Conservation (phyloP, 1,140 invertebrate species). For the Drosophila bocqueti region DNA sequence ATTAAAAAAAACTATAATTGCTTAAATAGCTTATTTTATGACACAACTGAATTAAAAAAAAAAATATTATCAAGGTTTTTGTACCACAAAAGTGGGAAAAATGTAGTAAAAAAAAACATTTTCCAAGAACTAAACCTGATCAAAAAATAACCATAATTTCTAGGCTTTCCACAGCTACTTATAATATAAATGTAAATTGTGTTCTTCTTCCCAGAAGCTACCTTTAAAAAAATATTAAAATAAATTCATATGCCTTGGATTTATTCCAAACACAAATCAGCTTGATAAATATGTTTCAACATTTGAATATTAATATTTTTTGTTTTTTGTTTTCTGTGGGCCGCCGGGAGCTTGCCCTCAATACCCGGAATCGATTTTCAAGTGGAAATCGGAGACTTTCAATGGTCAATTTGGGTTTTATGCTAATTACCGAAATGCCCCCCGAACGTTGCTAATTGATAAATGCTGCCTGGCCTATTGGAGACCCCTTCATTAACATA, state of each 20-base stretch:
- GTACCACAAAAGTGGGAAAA: too few species aligned
- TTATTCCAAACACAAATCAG: slow-evolving; percentile 26
- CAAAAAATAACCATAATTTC: neutral
- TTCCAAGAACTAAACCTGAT: neutral
- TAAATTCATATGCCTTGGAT: neutral
- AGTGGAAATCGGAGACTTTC: slow-evolving; percentile 16
- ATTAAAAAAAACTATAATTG: too few species aligned
- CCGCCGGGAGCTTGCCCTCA: slow-evolving; percentile 10
- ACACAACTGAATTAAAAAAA: neutral
- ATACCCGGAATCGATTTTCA: slow-evolving; percentile 29
- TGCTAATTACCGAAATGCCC: slow-evolving; percentile 21
- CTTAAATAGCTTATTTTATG: too few species aligned
- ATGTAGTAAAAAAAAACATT: too few species aligned
- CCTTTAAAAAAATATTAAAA: neutral
- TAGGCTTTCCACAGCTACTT: neutral
- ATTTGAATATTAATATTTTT: slow-evolving; percentile 33
- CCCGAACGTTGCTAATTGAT: slow-evolving; percentile 63
- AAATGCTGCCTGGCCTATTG: slow-evolving; percentile 54
- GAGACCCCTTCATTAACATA: slow-evolving; percentile 61
- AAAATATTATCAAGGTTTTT: fast-evolving
- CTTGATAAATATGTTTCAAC: slow-evolving; percentile 33
- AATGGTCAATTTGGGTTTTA: slow-evolving; percentile 46
- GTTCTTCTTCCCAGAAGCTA: neutral
- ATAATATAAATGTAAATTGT: neutral
- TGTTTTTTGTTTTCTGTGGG: neutral